These are phyloP conservation scores for Acleris laterana DNA, from an alignment of 2,888 invertebrate genomes.

Conservation along the genomic window DNA sequence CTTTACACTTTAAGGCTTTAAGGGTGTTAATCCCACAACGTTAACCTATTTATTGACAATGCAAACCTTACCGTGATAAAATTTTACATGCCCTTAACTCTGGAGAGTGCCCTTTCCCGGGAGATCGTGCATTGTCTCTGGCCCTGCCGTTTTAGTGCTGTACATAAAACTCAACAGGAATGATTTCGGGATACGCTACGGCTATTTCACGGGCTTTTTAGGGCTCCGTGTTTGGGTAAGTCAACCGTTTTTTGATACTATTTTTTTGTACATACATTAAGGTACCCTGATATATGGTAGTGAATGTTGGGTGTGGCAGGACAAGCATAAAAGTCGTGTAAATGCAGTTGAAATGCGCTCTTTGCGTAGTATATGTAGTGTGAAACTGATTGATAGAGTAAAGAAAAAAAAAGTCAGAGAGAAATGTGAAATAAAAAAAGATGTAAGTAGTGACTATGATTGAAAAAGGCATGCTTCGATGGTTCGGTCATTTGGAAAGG, in stretches of 20 bases:
- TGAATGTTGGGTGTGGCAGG: no score
- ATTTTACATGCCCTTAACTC: conserved; percentile 32
- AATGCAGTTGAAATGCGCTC: no score
- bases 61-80: conserved; percentile 34
- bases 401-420: no score
- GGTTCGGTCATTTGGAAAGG: no score
- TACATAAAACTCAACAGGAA: conserved; percentile 36
- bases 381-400: no score
- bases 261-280: no score
- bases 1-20: conserved; percentile 12
- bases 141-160: conserved; percentile 25
- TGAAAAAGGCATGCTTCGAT: no score
- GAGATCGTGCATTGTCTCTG: conserved; percentile 22
- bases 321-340: no score
- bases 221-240: conserved; percentile 6
- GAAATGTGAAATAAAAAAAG: no score
- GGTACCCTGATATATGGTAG: no score
- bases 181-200: conserved; percentile 32
- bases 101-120: conserved; percentile 19
- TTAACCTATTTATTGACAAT: conserved; percentile 36
- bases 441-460: no score
- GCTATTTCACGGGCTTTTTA: conserved; percentile 26
- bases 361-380: no score
- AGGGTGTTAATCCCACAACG: conserved; percentile 20
- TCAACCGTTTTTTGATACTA: conserved; percentile 9